phyloP scores from a whole-genome alignment of 1,140 invertebrate species.

The Drosophila nikananu region DNA sequence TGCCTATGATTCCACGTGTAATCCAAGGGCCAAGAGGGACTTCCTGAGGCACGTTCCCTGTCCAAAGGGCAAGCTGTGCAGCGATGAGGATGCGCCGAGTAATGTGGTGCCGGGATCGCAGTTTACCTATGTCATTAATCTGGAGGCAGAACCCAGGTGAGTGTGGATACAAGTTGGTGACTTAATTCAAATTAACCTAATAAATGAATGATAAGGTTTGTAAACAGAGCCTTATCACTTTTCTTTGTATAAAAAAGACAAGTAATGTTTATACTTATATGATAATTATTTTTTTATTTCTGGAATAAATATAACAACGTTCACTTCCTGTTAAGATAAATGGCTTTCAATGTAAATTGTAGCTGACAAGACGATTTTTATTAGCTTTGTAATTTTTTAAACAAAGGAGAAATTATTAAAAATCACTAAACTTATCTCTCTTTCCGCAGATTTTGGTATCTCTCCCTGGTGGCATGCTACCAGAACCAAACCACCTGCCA shows the following conservation, averaged over 20 bases:
- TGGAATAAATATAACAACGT: background rate
- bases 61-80: slow-evolving; percentile 90
- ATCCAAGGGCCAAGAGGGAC: slow-evolving; percentile 91
- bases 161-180: background rate
- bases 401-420: background rate
- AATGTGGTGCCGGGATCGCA: slow-evolving; percentile 95
- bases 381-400: background rate
- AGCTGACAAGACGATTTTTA: too few species aligned
- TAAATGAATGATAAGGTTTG: background rate
- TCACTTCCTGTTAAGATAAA: background rate
- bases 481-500: slow-evolving; percentile 91
- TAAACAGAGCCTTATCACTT: background rate
- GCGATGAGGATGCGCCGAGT: slow-evolving; percentile 93
- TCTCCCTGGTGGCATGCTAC: slow-evolving; percentile 97
- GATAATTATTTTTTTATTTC: background rate
- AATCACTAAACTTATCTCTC: background rate
- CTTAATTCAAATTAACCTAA: too few species aligned
- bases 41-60: slow-evolving; percentile 96
- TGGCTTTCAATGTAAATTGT: background rate
- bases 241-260: background rate
- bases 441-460: slow-evolving; percentile 95
- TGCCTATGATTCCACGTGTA: slow-evolving; percentile 94
- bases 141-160: slow-evolving; percentile 95
- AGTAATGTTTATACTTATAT: background rate
- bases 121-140: slow-evolving; percentile 97